Evolutionary conservation across 2,113 vertebrate genomes (phyloP).

Genomic region (Gallinago media): DNA sequence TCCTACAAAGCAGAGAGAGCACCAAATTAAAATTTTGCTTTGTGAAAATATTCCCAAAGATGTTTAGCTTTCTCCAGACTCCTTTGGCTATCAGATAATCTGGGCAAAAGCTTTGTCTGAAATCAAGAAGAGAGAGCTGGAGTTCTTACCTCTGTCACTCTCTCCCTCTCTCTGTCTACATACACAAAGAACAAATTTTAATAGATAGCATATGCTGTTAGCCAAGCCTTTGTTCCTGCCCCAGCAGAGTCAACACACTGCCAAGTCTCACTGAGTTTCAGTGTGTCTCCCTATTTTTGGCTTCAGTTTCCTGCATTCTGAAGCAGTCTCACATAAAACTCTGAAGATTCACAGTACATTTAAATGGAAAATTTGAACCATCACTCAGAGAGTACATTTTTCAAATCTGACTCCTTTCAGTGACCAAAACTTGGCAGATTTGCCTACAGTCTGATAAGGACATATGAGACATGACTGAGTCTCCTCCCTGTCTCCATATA

Average conservation of each 20-base stretch:
- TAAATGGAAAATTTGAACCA: slow-evolving; percentile 30
- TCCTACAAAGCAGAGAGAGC: not conserved
- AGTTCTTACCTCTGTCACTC: slow-evolving; percentile 21
- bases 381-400: slow-evolving; percentile 9
- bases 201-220: slow-evolving; percentile 59
- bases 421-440: slow-evolving; percentile 23
- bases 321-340: slow-evolving; percentile 9
- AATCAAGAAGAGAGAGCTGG: not conserved
- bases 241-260: not conserved
- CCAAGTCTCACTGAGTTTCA: slow-evolving; percentile 44
- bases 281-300: slow-evolving; percentile 18
- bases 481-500: not conserved
- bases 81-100: not conserved
- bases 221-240: slow-evolving; percentile 33
- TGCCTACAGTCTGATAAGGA: slow-evolving; percentile 15
- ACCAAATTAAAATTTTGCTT: not conserved
- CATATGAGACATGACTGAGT: not conserved
- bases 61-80: not conserved
- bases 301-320: not conserved
- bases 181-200: slow-evolving; percentile 55
- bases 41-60: not conserved
- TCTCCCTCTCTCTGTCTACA: not conserved
- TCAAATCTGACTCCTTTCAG: not conserved
- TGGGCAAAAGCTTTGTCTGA: not conserved
- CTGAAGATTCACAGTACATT: slow-evolving; percentile 29